A percentile compares a stretch with the other conserved stretches of the same genome.
Evolutionary conservation across 1,140 invertebrate genomes (phyloP).

Genomic region (Drosophila serrata): DNA sequence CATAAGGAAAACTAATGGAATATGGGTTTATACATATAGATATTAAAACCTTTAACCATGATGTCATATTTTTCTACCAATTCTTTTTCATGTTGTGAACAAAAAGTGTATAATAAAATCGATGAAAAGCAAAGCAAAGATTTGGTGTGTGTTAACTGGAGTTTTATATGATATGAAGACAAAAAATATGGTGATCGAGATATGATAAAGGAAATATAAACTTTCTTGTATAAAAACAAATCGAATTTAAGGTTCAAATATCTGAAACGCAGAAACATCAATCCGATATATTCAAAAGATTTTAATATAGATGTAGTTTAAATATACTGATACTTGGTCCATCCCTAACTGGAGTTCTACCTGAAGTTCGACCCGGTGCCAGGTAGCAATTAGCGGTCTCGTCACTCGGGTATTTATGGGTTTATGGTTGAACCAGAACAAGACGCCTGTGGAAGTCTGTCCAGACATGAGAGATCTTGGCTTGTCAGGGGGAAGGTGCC

Average conservation of each 20-base stretch:
- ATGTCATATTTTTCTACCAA: conserved; percentile 82
- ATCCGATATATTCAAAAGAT: neutral
- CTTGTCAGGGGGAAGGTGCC: neutral
- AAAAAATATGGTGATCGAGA: neutral
- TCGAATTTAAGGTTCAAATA: too few species aligned
- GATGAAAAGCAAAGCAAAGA: conserved; percentile 41
- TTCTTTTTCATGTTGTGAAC: conserved; percentile 81
- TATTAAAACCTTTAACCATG: conserved; percentile 56
- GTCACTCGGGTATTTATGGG: conserved; percentile 26
- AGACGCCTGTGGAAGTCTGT: conserved; percentile 6
- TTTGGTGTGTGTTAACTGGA: conserved; percentile 14
- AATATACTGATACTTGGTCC: neutral
- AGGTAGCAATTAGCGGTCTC: conserved; percentile 53
- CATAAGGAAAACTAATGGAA: conserved; percentile 52
- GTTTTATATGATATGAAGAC: neutral
- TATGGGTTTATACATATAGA: conserved; percentile 53
- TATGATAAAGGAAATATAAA: neutral
- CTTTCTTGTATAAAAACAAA: too few species aligned
- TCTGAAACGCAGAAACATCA: too few species aligned
- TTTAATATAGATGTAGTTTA: neutral
- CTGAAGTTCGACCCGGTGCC: conserved; percentile 31
- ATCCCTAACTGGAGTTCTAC: conserved; percentile 27
- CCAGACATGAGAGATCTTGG: conserved; percentile 18
- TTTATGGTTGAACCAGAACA: conserved; percentile 7
- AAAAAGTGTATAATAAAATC: conserved; percentile 50